Evolutionary conservation across 2,888 invertebrate genomes (phyloP).

Genomic region (Sinohyriopsis cumingii): DNA sequence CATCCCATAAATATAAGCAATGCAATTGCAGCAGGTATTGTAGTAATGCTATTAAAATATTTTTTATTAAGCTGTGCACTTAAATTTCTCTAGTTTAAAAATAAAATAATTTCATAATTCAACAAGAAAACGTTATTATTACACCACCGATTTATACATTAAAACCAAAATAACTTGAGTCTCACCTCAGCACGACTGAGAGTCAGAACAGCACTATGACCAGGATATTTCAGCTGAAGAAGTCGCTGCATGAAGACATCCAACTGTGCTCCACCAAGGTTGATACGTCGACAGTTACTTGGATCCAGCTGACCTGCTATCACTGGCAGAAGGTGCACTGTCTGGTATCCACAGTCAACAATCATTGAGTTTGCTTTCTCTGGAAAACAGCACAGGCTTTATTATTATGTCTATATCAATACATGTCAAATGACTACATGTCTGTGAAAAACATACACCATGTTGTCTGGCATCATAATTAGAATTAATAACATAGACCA

Average conservation of each 20-base stretch:
- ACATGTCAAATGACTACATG: background rate
- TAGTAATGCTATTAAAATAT: no score
- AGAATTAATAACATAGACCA: no score
- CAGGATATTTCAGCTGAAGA: conserved; percentile 93
- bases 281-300: conserved; percentile 84
- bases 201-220: conserved; percentile 89
- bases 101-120: no score
- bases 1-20: no score
- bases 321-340: conserved; percentile 90
- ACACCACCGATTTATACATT: background rate
- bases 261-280: conserved; percentile 90
- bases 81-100: no score
- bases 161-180: background rate
- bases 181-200: conserved; percentile 85
- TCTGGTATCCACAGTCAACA: conserved; percentile 89
- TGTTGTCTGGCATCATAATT: no score
- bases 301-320: conserved; percentile 79
- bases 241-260: conserved; percentile 88
- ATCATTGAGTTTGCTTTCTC: conserved; percentile 79
- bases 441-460: background rate
- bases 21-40: no score
- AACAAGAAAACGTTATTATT: background rate
- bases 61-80: no score
- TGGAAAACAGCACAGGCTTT: conserved; percentile 24
- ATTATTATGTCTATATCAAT: background rate